Conservation (phyloP, 2,797 vertebrate genomes). For the Crenuchus spilurus region DNA sequence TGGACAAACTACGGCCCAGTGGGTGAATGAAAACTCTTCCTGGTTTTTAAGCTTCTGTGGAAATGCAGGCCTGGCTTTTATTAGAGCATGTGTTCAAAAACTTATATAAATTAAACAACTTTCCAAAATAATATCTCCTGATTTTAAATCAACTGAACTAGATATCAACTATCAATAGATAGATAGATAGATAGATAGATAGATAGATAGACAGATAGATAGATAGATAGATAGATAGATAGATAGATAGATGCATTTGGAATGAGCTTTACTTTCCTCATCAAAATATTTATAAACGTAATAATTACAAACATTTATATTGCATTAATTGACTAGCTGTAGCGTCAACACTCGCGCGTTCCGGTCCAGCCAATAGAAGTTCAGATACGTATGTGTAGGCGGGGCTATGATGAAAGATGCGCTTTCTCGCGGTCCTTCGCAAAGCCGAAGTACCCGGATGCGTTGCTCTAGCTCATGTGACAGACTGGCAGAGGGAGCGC, state of each 20-base stretch:
- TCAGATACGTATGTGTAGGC: neutral
- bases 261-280: too few species aligned
- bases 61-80: neutral
- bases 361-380: slow-evolving; percentile 1
- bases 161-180: too few species aligned
- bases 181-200: too few species aligned
- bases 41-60: slow-evolving; percentile 4
- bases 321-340: neutral
- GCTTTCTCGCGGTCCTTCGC: too few species aligned
- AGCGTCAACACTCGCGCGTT: slow-evolving; percentile 3
- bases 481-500: neutral
- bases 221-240: too few species aligned
- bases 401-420: neutral
- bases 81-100: slow-evolving; percentile 7
- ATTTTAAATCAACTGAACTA: neutral
- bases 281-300: too few species aligned
- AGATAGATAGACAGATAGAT: too few species aligned
- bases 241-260: too few species aligned
- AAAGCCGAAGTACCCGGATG: too few species aligned
- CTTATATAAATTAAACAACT: neutral
- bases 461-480: too few species aligned
- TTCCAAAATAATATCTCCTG: neutral
- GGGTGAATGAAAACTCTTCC: neutral
- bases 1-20: neutral
- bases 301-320: too few species aligned